phyloP scores from a whole-genome alignment of 2,888 invertebrate species.

The Alentia gelatinosa region DNA sequence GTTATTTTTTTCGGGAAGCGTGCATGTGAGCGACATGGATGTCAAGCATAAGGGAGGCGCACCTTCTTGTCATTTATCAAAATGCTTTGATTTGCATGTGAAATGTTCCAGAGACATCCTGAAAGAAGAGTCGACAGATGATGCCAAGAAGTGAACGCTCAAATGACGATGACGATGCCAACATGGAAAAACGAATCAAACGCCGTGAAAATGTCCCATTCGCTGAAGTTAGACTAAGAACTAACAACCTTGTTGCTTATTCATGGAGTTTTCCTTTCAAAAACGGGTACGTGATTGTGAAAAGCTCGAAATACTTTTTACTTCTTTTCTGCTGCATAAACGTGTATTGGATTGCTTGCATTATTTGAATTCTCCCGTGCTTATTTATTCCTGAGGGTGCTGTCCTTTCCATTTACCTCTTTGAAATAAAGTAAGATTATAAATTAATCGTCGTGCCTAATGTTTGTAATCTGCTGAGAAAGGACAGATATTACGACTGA shows the following conservation, averaged over 20 bases:
- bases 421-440: slow-evolving; percentile 45
- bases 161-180: not conserved
- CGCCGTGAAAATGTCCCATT: slow-evolving; percentile 27
- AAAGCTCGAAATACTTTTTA: slow-evolving; percentile 4
- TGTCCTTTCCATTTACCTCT: slow-evolving; percentile 1
- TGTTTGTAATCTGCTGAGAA: not conserved
- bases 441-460: slow-evolving; percentile 17
- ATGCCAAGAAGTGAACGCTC: slow-evolving; percentile 29
- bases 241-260: slow-evolving; percentile 25
- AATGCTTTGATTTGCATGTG: slow-evolving; percentile 43
- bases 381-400: slow-evolving; percentile 14
- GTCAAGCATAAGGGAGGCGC: slow-evolving; percentile 10
- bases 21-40: slow-evolving; percentile 34
- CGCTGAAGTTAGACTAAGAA: slow-evolving; percentile 29
- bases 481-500: not conserved
- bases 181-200: slow-evolving; percentile 17
- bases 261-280: slow-evolving; percentile 23
- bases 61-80: slow-evolving; percentile 30
- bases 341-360: slow-evolving; percentile 41
- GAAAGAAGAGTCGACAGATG: slow-evolving; percentile 22
- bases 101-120: slow-evolving; percentile 19
- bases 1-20: not conserved
- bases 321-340: slow-evolving; percentile 1
- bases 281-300: not conserved
- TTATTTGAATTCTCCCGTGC: slow-evolving; percentile 24